Conservation (phyloP, 35 echinoderm and acorn worm species). For the Ophiothrix spiculata region DNA sequence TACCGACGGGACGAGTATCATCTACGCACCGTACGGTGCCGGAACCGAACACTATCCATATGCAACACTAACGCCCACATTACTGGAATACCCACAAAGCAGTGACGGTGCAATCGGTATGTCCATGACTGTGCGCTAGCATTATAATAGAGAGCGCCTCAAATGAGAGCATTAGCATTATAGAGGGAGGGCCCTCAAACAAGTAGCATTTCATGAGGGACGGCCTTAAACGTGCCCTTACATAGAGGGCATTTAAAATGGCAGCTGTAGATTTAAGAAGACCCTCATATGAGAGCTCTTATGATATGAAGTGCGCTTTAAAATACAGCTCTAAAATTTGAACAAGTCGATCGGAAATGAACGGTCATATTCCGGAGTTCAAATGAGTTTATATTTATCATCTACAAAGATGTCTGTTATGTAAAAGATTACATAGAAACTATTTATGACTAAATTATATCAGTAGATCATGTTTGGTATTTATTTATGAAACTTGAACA, state of each 20-base stretch:
- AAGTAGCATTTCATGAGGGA: background rate
- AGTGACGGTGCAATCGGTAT: constrained; percentile 89
- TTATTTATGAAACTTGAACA: no score
- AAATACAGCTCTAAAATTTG: no score
- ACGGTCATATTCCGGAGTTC: no score
- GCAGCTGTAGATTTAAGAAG: background rate
- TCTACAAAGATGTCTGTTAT: no score
- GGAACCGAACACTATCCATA: constrained; percentile 64
- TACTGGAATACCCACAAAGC: constrained; percentile 75
- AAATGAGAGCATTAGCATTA: background rate
- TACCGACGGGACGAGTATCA: constrained; percentile 59
- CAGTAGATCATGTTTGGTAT: no score
- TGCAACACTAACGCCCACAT: constrained; percentile 54
- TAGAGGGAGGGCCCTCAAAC: background rate
- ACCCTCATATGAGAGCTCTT: background rate
- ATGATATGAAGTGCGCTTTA: background rate
- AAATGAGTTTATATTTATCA: no score
- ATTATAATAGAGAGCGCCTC: background rate
- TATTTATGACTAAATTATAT: no score
- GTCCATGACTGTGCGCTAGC: constrained; percentile 72
- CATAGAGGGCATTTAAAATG: background rate
- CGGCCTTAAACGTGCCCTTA: background rate
- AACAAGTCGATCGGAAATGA: no score
- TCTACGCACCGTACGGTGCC: constrained; percentile 40
- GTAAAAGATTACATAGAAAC: no score